Evolutionary conservation across 2,888 invertebrate genomes (phyloP), one percentile per base, ranked within the genome.

Genomic region (Doris montereyensis): DNA sequence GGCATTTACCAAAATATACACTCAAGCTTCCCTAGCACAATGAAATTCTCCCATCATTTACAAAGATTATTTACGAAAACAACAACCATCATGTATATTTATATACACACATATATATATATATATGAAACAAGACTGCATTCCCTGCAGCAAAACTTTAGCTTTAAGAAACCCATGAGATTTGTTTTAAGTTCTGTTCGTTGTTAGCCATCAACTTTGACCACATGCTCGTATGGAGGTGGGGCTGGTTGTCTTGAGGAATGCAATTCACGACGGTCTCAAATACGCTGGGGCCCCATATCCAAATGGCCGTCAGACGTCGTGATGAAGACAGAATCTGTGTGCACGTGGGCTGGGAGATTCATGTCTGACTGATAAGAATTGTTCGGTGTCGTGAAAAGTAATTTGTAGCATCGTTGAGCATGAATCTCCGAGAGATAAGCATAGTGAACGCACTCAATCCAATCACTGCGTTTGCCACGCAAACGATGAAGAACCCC

Each of bases 241-340:
- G 79, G 79, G 2, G 74, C 26, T 5, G 78, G 57, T 8, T 57
- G 60, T 79, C 76, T 28, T 78, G 78, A 1, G 78, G 74, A 34
- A 78, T 74, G n/a, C 79, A 79, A 60, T 76, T 79, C 21, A 79
- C 79, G 26, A 79, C 79, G 52, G 75, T 79, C 26, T 79, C 79
- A 65, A 76, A 79, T 1, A 76, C 70, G 5, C 76, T 75, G 0
- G 79, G 79, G n/a, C 1, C 70, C 76, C 30, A 60, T 68, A 58
- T 76, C 79, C 1, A 41, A n/a, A 17, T 62, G 34, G 0, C 76
- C 76, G 13, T 79, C 76, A 28, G 71, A 28, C 0, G 76, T 32
- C 13, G 57, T 68, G 52, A 67, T 71, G 21, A 58, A 70, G 34
- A 52, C 58, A 52, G 57, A 71, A 34, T 57, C 75, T 0, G 68